These are phyloP conservation scores for Pardalotus punctatus DNA, from an alignment of 2,113 vertebrate species.

Conservation along the genomic window DNA sequence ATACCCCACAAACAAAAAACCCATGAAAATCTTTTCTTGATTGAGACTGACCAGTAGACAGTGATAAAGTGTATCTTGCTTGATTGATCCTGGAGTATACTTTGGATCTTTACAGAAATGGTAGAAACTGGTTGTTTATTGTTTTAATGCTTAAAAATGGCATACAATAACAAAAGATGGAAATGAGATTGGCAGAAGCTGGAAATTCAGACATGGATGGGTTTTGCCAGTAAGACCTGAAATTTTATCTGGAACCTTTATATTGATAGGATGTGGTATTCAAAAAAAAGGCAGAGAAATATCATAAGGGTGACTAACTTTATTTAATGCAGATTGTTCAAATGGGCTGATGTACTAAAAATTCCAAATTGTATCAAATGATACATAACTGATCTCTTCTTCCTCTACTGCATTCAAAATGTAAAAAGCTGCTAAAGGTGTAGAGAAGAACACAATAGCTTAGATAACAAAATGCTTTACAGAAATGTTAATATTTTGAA, in stretches of 20 bases:
- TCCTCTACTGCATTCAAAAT: neutral
- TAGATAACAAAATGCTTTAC: neutral
- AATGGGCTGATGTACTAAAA: neutral
- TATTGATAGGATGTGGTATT: neutral
- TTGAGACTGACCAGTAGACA: neutral
- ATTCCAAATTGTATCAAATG: neutral
- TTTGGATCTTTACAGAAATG: neutral
- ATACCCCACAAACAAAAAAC: neutral
- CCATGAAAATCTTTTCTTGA: neutral
- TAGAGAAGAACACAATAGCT: neutral
- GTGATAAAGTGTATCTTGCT: neutral
- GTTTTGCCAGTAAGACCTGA: neutral
- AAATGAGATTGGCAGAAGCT: rapidly evolving
- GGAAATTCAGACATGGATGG: neutral
- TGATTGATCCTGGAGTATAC: neutral
- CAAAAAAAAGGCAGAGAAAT: neutral
- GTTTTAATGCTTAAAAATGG: neutral
- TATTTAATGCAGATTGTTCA: neutral
- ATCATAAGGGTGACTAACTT: neutral
- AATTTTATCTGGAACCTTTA: neutral
- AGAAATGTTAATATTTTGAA: neutral
- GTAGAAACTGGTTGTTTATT: neutral
- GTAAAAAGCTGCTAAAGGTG: neutral
- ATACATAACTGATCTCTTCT: neutral
- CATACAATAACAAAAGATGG: neutral